Percentiles rank a stretch among this genome's conserved stretches.
phyloP scores from a whole-genome alignment of 2,113 vertebrate species.

The Turdus rufiventris region DNA sequence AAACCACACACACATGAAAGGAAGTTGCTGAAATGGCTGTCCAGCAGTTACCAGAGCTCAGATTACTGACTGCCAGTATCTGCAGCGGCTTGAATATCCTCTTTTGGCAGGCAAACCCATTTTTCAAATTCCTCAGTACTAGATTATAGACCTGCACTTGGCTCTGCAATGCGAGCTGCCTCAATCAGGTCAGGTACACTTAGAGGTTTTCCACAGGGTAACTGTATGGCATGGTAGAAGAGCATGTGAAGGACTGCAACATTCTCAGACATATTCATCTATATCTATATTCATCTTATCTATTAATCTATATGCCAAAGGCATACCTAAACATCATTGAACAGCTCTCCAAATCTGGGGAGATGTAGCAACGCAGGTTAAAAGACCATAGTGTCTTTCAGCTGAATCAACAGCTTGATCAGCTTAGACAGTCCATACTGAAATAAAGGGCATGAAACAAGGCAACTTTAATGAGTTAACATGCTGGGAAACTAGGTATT shows the following conservation, averaged over 20 bases:
- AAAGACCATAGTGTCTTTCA: background rate
- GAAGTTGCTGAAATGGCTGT: background rate
- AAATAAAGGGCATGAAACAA: background rate
- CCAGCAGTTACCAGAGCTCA: background rate
- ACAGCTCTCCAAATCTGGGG: background rate
- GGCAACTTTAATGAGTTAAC: background rate
- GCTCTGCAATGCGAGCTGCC: background rate
- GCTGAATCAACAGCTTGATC: background rate
- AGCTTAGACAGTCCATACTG: background rate
- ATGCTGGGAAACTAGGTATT: background rate
- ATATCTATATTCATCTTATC: too few species aligned
- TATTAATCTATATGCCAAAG: background rate
- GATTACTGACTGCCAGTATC: background rate
- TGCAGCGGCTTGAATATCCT: slow-evolving; percentile 2
- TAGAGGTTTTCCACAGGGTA: background rate
- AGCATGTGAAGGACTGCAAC: background rate
- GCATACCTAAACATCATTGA: background rate
- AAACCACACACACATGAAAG: background rate
- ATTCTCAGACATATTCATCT: background rate
- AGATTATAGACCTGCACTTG: background rate
- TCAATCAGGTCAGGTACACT: background rate
- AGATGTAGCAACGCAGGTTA: background rate
- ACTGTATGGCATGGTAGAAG: background rate
- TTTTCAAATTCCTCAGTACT: slow-evolving; percentile 1
- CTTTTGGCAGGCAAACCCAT: background rate